Evolutionary conservation across 1,140 invertebrate species (phyloP).

Genomic region (Pseudomyrmex flavicornis): DNA sequence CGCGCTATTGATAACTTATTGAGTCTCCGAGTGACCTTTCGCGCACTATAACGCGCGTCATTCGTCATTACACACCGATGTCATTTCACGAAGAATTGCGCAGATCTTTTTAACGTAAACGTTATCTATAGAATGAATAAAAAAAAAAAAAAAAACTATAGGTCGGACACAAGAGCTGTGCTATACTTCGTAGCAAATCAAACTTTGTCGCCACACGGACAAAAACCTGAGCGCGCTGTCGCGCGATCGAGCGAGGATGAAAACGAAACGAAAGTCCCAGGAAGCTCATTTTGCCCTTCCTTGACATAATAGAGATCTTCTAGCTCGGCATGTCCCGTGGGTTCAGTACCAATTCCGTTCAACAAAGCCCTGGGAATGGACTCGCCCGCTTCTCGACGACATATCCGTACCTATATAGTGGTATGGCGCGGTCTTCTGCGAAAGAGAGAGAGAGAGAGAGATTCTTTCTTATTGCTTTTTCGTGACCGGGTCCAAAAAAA

Average conservation of each 20-base stretch:
- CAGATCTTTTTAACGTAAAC: not conserved
- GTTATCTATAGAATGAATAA: too few relatives aligned
- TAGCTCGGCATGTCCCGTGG: conserved; percentile 71
- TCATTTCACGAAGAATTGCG: not conserved
- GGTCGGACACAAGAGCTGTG: too few relatives aligned
- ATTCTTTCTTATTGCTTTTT: conserved; percentile 60
- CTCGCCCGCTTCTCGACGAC: conserved; percentile 68
- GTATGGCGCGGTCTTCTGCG: conserved; percentile 29
- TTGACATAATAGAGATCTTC: conserved; percentile 77
- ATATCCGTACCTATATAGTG: conserved; percentile 37
- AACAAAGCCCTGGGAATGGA: conserved; percentile 76
- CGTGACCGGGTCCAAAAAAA: conserved; percentile 48
- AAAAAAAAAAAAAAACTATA: too few relatives aligned
- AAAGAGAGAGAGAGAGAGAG: conserved; percentile 4
- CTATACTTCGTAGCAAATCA: not conserved
- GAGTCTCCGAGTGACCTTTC: not conserved
- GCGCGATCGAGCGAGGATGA: conserved; percentile 63
- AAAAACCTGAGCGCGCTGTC: conserved; percentile 24
- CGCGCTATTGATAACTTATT: conserved; percentile 25
- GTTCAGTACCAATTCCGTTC: conserved; percentile 75
- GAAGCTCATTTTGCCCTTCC: conserved; percentile 75
- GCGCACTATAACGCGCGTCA: not conserved
- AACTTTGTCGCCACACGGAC: conserved; percentile 1
- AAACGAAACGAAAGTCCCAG: conserved; percentile 70
- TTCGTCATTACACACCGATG: not conserved